These are phyloP conservation scores for Recurvirostra avosetta DNA, from an alignment of 2,113 vertebrate genomes.

Conservation along the genomic window DNA sequence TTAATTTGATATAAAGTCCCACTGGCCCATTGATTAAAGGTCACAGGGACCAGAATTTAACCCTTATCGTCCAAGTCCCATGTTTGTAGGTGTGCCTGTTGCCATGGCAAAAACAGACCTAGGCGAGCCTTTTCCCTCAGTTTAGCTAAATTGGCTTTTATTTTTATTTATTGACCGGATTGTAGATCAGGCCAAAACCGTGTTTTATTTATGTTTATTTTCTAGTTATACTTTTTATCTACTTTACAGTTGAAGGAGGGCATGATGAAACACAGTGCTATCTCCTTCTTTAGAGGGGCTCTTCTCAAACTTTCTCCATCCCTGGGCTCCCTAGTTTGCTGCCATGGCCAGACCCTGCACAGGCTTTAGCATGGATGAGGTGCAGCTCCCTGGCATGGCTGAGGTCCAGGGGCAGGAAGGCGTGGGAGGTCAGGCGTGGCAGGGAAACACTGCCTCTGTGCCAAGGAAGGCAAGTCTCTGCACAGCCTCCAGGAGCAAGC, in stretches of 20 bases:
- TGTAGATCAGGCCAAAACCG: neutral
- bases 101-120: neutral
- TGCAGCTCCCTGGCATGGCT: neutral
- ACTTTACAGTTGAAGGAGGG: neutral
- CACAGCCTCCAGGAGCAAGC: too few species aligned
- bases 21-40: neutral
- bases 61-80: neutral
- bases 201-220: neutral
- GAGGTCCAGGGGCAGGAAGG: neutral
- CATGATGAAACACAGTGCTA: neutral
- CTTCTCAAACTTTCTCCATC: neutral
- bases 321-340: neutral
- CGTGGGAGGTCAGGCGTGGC: neutral
- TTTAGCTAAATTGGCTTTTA: neutral
- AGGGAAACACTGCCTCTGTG: neutral
- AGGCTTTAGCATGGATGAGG: accelerated
- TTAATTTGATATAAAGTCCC: neutral
- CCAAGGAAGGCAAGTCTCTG: neutral
- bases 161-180: neutral
- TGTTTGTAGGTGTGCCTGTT: neutral
- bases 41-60: neutral
- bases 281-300: neutral
- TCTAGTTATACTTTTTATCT: neutral
- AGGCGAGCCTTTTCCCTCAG: neutral
- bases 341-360: accelerated